Conservation (phyloP, 2,113 vertebrate genomes). For the Myanophis thanlyinensis region DNA sequence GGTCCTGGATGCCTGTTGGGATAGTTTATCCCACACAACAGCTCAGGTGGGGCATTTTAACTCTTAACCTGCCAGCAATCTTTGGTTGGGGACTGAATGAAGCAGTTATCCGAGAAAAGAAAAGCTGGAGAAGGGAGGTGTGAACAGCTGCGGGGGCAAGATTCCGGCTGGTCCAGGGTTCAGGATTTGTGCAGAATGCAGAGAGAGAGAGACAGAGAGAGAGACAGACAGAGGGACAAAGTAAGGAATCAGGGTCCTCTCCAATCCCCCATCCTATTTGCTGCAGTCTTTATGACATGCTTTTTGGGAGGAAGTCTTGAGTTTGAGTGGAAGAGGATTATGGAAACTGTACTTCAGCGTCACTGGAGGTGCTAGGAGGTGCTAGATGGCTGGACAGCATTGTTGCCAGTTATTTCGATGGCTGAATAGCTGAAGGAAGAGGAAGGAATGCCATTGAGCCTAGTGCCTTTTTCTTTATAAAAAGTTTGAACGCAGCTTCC, state of each 20-base stretch:
- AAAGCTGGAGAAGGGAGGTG: neutral
- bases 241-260: neutral
- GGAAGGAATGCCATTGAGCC: neutral
- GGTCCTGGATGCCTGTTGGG: neutral
- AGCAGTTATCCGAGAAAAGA: neutral
- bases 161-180: neutral
- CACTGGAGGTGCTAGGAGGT: neutral
- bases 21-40: rapidly evolving
- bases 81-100: neutral
- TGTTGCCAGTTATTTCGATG: neutral
- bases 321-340: neutral
- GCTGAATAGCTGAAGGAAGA: neutral
- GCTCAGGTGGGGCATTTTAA: neutral
- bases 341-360: neutral
- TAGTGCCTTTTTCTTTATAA: neutral
- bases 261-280: neutral
- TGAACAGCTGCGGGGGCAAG: neutral
- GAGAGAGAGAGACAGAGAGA: neutral
- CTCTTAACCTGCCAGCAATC: neutral
- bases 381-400: neutral
- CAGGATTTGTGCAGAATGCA: neutral
- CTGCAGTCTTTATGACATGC: too few relatives aligned
- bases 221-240: neutral
- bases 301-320: neutral
- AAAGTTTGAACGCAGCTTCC: neutral